Evolutionary conservation across 2,888 invertebrate genomes (phyloP).

Genomic region (Stenodera caucasica): DNA sequence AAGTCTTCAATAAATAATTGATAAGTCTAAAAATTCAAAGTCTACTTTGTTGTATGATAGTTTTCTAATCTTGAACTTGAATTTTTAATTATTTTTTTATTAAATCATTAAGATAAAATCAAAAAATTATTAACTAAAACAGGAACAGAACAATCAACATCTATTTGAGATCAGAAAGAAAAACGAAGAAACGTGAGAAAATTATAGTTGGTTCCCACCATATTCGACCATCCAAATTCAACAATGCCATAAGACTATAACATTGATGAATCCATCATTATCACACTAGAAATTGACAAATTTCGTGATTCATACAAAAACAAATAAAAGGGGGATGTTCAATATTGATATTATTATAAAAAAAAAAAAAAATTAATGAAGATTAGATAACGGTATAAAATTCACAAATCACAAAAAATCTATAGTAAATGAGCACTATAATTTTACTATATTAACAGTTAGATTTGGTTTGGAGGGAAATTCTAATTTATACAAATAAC

Average conservation of each 20-base stretch:
- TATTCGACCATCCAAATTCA: background rate
- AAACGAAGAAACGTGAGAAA: slow-evolving; percentile 5
- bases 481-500: background rate
- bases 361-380: too few species aligned
- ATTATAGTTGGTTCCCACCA: background rate
- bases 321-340: background rate
- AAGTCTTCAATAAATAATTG: too few species aligned
- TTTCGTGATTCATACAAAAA: background rate
- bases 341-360: background rate
- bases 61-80: too few species aligned
- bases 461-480: background rate
- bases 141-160: slow-evolving; percentile 2
- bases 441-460: background rate
- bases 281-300: background rate
- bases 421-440: background rate
- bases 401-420: background rate
- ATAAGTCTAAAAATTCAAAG: too few species aligned
- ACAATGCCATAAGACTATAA: background rate
- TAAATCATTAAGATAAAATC: background rate
- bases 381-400: slow-evolving; percentile 4
- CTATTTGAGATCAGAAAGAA: background rate
- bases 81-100: background rate
- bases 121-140: background rate
- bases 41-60: too few species aligned
- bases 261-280: too few species aligned